Conservation (phyloP, 2,888 invertebrate genomes). For the Nebria salina region DNA sequence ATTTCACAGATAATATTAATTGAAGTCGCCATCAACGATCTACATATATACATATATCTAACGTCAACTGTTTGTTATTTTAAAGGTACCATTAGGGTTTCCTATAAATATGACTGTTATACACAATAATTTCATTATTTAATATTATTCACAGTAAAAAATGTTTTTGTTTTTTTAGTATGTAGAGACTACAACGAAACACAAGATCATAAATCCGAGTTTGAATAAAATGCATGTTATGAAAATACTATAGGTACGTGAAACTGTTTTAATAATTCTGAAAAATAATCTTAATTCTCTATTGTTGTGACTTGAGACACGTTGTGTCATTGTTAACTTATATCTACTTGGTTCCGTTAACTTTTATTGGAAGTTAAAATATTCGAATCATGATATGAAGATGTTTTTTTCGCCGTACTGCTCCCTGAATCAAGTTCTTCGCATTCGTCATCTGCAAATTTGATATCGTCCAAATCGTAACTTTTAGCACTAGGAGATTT, state of each 20-base stretch:
- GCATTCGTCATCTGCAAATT: slow-evolving; percentile 77
- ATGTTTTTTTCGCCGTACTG: slow-evolving; percentile 51
- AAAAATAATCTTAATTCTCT: not conserved
- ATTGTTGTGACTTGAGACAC: not conserved
- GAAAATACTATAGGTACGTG: not conserved
- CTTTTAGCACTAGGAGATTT: slow-evolving; percentile 72
- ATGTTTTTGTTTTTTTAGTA: not conserved
- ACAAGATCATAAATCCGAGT: not conserved
- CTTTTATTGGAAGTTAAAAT: slow-evolving; percentile 58
- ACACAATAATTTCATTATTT: not conserved
- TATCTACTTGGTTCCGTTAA: slow-evolving; percentile 51
- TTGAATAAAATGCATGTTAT: not conserved
- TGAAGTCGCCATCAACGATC: too few species aligned
- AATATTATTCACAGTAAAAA: not conserved
- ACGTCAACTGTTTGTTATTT: too few species aligned
- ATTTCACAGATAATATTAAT: too few species aligned
- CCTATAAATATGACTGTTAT: not conserved
- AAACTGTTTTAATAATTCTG: not conserved
- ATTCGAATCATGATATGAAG: slow-evolving; percentile 61
- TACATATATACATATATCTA: too few species aligned
- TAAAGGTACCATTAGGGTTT: too few species aligned
- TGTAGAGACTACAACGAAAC: not conserved
- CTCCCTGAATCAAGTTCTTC: slow-evolving; percentile 58
- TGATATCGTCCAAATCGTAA: slow-evolving; percentile 71
- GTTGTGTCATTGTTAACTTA: slow-evolving; percentile 2